These are phyloP conservation scores for Chrysotoxum bicinctum DNA, from an alignment of 2,888 invertebrate genomes.

Conservation along the genomic window DNA sequence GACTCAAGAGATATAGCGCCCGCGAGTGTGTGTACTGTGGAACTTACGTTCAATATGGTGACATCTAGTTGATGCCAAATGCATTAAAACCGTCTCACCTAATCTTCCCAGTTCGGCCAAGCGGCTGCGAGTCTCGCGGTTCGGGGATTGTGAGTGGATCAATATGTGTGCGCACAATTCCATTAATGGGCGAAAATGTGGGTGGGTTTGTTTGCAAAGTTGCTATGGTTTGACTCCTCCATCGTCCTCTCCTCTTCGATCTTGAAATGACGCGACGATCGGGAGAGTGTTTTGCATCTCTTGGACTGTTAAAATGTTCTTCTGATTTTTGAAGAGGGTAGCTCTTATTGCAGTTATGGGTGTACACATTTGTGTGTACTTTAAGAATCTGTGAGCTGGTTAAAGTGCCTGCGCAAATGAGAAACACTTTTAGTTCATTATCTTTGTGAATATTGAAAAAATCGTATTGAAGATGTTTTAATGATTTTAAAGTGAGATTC, in stretches of 20 bases:
- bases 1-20: constrained; percentile 41
- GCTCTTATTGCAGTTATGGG: constrained; percentile 3
- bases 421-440: constrained; percentile 18
- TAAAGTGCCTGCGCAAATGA: constrained; percentile 34
- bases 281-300: neutral
- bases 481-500: neutral
- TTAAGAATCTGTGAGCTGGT: constrained; percentile 1
- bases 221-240: neutral
- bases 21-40: constrained; percentile 8
- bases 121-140: neutral
- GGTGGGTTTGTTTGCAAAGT: constrained; percentile 68
- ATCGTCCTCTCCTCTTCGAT: neutral
- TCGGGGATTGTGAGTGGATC: constrained; percentile 59
- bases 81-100: constrained; percentile 68
- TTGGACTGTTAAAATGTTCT: constrained; percentile 32
- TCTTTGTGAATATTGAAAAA: neutral
- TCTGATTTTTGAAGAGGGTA: constrained; percentile 51
- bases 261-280: neutral
- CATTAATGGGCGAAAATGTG: constrained; percentile 71
- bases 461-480: neutral
- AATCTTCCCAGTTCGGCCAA: constrained; percentile 36
- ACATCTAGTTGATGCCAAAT: constrained; percentile 71
- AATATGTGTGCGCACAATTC: constrained; percentile 68
- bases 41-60: constrained; percentile 58
- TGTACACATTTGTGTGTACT: constrained; percentile 15